Evolutionary conservation across 2,888 invertebrate genomes (phyloP).

Genomic region (Crossocerus cetratus): DNA sequence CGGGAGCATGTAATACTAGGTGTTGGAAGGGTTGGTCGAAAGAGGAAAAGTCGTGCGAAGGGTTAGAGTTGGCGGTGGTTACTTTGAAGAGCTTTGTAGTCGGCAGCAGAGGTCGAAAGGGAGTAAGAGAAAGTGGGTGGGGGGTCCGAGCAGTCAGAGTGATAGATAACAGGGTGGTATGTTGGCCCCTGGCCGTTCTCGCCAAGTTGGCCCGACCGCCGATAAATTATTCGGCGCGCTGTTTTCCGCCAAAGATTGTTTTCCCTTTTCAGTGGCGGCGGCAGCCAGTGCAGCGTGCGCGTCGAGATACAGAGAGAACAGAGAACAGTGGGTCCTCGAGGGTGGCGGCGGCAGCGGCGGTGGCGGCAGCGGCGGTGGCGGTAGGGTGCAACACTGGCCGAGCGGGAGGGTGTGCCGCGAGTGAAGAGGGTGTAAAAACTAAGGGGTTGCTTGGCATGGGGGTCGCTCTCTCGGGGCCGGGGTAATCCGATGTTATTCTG

Average conservation of each 20-base stretch:
- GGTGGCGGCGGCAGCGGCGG: background rate
- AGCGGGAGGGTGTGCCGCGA: slow-evolving; percentile 3
- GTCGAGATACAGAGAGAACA: slow-evolving; percentile 14
- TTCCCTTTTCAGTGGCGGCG: slow-evolving; percentile 45
- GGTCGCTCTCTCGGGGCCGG: slow-evolving; percentile 18
- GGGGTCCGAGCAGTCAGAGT: slow-evolving; percentile 30
- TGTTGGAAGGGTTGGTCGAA: background rate
- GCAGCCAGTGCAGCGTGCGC: slow-evolving; percentile 26
- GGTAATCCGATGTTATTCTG: slow-evolving; percentile 58
- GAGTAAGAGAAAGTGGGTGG: background rate
- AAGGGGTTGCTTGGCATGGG: slow-evolving; percentile 25
- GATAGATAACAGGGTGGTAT: slow-evolving; percentile 62
- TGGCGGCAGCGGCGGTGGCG: background rate
- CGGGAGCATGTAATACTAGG: background rate
- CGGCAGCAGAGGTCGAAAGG: slow-evolving; percentile 1
- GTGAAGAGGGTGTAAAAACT: slow-evolving; percentile 47
- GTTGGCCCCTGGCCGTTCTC: slow-evolving; percentile 54
- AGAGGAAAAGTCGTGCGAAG: slow-evolving; percentile 3
- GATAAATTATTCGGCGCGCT: slow-evolving; percentile 66
- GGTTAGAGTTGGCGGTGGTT: slow-evolving; percentile 12
- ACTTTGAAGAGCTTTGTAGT: slow-evolving; percentile 50
- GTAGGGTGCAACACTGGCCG: no score
- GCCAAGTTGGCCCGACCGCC: slow-evolving; percentile 55
- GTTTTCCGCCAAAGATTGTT: slow-evolving; percentile 67
- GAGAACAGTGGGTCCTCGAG: slow-evolving; percentile 5